Conservation (phyloP, 2,113 vertebrate species). For the Amblyornis subalaris region DNA sequence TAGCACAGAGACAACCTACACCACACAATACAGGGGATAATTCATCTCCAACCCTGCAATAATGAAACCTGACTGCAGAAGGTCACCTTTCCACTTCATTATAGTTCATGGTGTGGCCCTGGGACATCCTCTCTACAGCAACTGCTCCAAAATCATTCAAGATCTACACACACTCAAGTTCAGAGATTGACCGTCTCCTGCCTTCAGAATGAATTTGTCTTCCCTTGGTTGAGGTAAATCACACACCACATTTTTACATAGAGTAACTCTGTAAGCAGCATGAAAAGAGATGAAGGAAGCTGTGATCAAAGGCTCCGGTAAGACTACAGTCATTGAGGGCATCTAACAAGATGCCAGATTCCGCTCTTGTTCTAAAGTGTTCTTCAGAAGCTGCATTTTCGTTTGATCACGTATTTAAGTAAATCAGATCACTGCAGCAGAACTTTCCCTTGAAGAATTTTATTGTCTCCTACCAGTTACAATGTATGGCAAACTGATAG, state of each 20-base stretch:
- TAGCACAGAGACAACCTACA: neutral
- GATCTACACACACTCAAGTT: neutral
- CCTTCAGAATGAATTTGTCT: neutral
- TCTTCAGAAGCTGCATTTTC: neutral
- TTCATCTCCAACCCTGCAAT: neutral
- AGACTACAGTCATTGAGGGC: neutral
- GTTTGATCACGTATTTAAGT: neutral
- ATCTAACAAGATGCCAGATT: neutral
- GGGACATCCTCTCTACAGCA: neutral
- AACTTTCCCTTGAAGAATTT: neutral
- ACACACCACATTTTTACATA: neutral
- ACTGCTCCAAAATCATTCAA: neutral
- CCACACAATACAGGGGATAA: neutral
- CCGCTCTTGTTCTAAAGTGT: neutral
- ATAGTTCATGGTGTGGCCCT: neutral
- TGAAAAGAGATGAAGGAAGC: neutral
- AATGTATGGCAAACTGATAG: neutral
- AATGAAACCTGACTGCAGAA: neutral
- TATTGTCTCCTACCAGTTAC: neutral
- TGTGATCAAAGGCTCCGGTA: neutral
- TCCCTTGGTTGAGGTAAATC: neutral
- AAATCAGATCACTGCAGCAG: neutral
- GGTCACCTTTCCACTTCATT: neutral
- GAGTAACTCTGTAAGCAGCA: neutral
- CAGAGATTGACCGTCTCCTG: rapidly evolving